Percentiles rank a stretch among this genome's conserved stretches.
Evolutionary conservation across 1,140 invertebrate species (phyloP).

Genomic region (Lasioglossum albipes): DNA sequence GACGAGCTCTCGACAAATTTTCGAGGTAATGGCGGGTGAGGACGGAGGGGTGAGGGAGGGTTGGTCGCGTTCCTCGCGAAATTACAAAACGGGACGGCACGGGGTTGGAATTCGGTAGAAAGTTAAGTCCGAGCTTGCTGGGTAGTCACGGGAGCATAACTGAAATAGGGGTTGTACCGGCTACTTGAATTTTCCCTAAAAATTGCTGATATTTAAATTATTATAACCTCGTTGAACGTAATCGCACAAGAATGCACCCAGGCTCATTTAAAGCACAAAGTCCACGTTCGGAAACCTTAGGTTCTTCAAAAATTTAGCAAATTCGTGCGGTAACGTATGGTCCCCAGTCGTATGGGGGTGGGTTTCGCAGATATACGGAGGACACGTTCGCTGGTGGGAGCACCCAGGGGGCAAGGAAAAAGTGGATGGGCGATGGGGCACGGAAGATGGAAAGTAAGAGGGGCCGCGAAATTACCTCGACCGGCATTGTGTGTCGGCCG

Average conservation of each 20-base stretch:
- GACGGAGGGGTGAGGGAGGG: no score
- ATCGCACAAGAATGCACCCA: no score
- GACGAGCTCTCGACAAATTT: slow-evolving; percentile 21
- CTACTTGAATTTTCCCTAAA: neutral
- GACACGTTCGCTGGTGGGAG: neutral
- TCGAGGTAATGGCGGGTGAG: neutral
- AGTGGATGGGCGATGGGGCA: slow-evolving; percentile 16
- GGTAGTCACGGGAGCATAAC: neutral
- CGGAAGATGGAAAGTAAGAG: slow-evolving; percentile 38
- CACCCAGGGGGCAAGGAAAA: neutral
- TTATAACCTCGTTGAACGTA: no score
- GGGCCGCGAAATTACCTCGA: slow-evolving; percentile 65
- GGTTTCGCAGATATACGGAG: neutral
- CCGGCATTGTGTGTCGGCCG: slow-evolving; percentile 59
- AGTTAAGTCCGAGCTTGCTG: slow-evolving; percentile 3
- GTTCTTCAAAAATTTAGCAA: no score
- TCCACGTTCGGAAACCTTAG: no score
- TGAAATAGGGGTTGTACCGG: neutral
- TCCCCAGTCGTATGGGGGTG: slow-evolving; percentile 4
- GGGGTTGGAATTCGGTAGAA: neutral
- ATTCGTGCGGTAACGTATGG: no score
- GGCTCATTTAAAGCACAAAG: no score
- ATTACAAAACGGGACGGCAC: slow-evolving; percentile 29
- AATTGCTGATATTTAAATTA: no score
- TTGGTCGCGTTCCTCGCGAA: slow-evolving; percentile 5